These are phyloP conservation scores for Atractosteus spatula DNA, from an alignment of 2,113 vertebrate species.

Conservation along the genomic window DNA sequence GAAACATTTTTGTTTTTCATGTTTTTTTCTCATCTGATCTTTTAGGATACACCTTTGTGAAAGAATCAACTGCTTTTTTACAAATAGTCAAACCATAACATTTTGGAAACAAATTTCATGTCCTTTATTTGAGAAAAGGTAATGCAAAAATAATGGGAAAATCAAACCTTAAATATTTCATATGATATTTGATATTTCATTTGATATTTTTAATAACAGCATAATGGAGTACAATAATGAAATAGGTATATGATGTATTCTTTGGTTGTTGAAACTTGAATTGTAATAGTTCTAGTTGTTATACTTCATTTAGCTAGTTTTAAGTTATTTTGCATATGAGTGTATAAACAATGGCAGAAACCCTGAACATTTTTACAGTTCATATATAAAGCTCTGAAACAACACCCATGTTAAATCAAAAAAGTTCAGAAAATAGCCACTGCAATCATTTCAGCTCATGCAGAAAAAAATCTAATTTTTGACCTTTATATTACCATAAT, in stretches of 20 bases:
- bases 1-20: neutral
- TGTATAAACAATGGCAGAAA: no score
- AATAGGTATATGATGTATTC: constrained; percentile 50
- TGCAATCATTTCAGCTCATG: no score
- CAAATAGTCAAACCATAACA: neutral
- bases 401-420: neutral
- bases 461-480: neutral
- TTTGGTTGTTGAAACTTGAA: constrained; percentile 56
- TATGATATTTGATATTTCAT: no score
- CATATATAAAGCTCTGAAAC: constrained; percentile 9
- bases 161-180: no score
- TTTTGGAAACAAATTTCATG: no score
- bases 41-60: no score
- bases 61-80: no score
- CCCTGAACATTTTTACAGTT: constrained; percentile 2
- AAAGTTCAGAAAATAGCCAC: no score
- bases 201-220: constrained; percentile 8
- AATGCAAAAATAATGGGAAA: no score
- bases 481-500: constrained; percentile 3
- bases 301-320: no score
- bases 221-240: constrained; percentile 43
- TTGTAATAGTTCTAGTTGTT: constrained; percentile 13
- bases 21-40: neutral
- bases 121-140: no score
- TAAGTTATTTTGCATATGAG: no score